Base-by-base conservation (phyloP, 2,113 vertebrate genomes). In the Labrus mixtus region DNA sequence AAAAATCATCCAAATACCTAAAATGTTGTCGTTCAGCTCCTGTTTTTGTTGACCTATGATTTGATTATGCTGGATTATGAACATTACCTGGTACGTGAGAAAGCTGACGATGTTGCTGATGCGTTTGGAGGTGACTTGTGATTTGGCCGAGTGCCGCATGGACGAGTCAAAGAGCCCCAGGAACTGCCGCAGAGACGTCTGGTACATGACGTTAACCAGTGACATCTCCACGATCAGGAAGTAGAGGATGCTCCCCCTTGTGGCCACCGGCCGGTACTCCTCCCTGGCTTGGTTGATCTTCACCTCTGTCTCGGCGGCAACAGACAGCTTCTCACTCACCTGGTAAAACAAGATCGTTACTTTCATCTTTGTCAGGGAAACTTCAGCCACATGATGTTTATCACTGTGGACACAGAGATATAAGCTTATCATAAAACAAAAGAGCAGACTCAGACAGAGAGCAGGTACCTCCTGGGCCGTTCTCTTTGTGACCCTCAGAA, bases 141-240 rank as follows among this genome's bases (percentile, higher is more conserved):
- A 94, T 88, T 92, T 95, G 71, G 0, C 71, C 0, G 96, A 95
- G 76, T 80, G 88, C 75, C 92, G 92, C 91, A 96, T 89, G 25
- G 96, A 95, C 0, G 86, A 79, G 82, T 96, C 95, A 76, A 96
- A 96, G 55, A 96, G 89, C n/a, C 94, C 91, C 64, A 96, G 90
- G 85, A 96, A 96, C 82, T 96, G 96, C 0, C 92, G 65, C 29
- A 96, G 89, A 0, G 95, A 95, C 29, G 95, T 96, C 88, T 96
- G 96, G 90, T 96, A 96, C 96, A 96, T 96, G 63, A 95, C 45
- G 79, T 96, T 95, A 60, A 96, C 95, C 73, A 95, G 83, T 16
- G 95, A 95, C 95, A 96, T 95, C 90, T 96, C 96, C 85, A 96
- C 95, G 33, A 96, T 95, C 45, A 96, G 93, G 87, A 96, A 96